Percentiles rank a stretch among this genome's conserved stretches.
Evolutionary conservation across 2,113 vertebrate species (phyloP).

Genomic region (Rhinogobius similis): DNA sequence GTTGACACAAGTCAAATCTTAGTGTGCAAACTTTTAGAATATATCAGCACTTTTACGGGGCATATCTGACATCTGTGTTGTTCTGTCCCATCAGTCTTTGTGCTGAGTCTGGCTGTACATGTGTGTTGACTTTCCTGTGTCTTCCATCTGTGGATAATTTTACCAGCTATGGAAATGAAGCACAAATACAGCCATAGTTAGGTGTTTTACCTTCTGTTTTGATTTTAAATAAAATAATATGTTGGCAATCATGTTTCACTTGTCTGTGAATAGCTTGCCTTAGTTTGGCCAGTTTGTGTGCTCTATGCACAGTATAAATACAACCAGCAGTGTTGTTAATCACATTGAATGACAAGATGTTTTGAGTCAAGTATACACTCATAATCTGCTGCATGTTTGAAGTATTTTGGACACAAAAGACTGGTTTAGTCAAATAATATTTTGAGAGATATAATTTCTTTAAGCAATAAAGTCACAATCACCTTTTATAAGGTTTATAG

Average conservation of each 20-base stretch:
- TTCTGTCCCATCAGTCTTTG: conserved; percentile 79
- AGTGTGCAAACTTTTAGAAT: conserved; percentile 34
- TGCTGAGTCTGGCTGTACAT: conserved; percentile 16
- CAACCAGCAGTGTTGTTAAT: neutral
- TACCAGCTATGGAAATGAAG: conserved; percentile 13
- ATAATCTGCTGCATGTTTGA: conserved; percentile 75
- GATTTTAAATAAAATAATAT: neutral
- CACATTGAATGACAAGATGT: conserved; percentile 7
- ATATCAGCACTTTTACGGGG: conserved; percentile 67
- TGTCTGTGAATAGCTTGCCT: neutral
- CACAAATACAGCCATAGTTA: neutral
- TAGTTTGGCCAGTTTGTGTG: neutral
- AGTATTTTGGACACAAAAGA: conserved; percentile 62
- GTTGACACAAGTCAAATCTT: conserved; percentile 5
- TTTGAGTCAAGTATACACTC: neutral
- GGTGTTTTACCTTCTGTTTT: conserved; percentile 9
- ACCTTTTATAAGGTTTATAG: conserved; percentile 57
- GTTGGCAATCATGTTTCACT: neutral
- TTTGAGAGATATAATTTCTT: neutral
- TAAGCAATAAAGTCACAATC: conserved; percentile 35
- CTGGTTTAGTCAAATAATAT: neutral
- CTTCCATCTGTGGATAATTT: conserved; percentile 28
- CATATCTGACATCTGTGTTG: conserved; percentile 54
- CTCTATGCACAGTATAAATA: no score
- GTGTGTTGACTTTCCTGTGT: conserved; percentile 14